A percentile compares a stretch with the other conserved stretches of the same genome.
These are phyloP conservation scores for Phenganax subtilis DNA, from an alignment of 92 coral and sea anemone genomes.

Conservation along the genomic window DNA sequence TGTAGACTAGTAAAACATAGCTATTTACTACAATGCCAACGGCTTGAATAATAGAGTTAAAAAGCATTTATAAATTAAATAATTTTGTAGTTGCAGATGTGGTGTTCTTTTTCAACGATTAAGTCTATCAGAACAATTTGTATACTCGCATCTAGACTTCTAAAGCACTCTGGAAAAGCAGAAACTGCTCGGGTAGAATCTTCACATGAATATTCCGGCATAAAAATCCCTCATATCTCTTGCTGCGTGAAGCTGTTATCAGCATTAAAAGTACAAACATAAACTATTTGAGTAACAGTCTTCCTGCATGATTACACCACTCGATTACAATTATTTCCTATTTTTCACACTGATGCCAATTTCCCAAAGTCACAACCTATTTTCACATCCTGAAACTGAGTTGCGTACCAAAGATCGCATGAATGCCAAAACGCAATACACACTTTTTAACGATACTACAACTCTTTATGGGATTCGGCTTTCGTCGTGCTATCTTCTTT, in stretches of 20 bases:
- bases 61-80: slow-evolving; percentile 18
- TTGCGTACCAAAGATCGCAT: slow-evolving; percentile 1
- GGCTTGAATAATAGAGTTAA: slow-evolving; percentile 1
- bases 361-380: no score
- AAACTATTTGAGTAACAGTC: no score
- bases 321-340: no score
- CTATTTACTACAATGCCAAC: slow-evolving; percentile 2
- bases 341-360: no score
- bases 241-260: no score
- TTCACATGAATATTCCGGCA: no score
- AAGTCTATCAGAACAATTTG: no score
- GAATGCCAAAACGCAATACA: background rate
- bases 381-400: background rate
- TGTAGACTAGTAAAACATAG: background rate
- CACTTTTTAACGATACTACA: background rate
- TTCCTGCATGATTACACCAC: no score
- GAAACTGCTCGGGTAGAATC: background rate
- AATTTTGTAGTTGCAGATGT: background rate
- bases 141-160: background rate
- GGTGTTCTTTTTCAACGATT: background rate
- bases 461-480: slow-evolving; percentile 6
- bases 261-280: no score
- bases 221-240: no score
- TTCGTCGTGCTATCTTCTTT: slow-evolving; percentile 22
- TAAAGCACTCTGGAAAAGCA: slow-evolving; percentile 8